Base-by-base conservation (phyloP, 1,140 invertebrate species). In the Drosophila mauritiana region DNA sequence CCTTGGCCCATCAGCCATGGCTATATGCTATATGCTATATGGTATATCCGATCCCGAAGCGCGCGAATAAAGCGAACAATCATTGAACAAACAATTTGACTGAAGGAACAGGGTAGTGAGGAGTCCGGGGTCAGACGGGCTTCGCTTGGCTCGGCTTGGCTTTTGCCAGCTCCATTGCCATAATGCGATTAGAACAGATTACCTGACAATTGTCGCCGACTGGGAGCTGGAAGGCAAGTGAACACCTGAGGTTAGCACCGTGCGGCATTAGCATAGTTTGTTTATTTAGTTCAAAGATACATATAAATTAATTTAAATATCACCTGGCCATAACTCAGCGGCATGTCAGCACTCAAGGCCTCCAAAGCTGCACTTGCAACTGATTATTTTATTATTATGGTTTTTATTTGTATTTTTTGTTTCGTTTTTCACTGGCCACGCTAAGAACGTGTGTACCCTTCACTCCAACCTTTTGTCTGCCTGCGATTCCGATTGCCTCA, bases 151-250 rank as follows among this genome's bases (percentile, higher is more conserved):
- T 31, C 8, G 27, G 31, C 53, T 42, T 31, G 57, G 34, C 58
- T 49, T 63, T 56, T 49, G 51, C 20, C 53, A 59, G 39, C 48
- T 67, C 65, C 52, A 57, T 59, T 58, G 82, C 55, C 83, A 80
- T 89, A 88, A 88, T 89, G 84, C 83, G 83, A 88, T 88, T 89
- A 88, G 83, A 89, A 83, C 80, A 88, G 83, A 89, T 88, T 88
- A 88, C 59, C 76, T 65, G 84, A 89, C 76, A 88, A 89, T 89
- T 88, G 84, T 89, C 72, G 82, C 78, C 74, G 68, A 76, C 51
- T 42, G 43, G 31, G 49, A 61, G 42, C 56, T 54, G 39, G 17
- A 5, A 17, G 0, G 3, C 40, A 20, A 20, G 11, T 25, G 80
- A 79, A 88, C 83, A 88, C 83, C 83, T 88, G 83, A 88, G 83